A percentile compares a stretch with the other conserved stretches of the same genome.
Evolutionary conservation across 2,113 vertebrate species (phyloP).

Genomic region (Columbina picui): DNA sequence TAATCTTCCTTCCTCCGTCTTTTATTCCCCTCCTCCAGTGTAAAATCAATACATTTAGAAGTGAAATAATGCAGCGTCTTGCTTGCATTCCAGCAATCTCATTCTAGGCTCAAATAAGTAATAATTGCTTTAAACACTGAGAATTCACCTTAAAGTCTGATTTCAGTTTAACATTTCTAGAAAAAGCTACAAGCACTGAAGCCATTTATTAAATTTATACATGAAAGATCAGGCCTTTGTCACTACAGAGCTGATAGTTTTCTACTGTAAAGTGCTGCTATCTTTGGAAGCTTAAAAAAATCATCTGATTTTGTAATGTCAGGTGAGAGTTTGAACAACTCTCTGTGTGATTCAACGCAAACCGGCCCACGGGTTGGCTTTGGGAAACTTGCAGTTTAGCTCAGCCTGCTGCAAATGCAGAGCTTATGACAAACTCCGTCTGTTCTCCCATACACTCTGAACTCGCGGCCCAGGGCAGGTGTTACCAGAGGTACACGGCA

Average conservation of each 20-base stretch:
- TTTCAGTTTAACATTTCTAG: constrained; percentile 4
- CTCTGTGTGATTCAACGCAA: background rate
- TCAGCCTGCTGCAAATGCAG: background rate
- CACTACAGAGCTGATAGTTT: background rate
- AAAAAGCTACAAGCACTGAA: background rate
- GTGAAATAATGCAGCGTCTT: constrained; percentile 24
- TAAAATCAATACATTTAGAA: constrained; percentile 54
- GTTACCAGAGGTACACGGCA: background rate
- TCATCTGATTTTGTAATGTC: background rate
- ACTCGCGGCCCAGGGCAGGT: background rate
- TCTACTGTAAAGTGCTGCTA: background rate
- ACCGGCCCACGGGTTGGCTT: background rate
- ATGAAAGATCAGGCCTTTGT: background rate
- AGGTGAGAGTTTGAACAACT: background rate
- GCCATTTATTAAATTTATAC: background rate
- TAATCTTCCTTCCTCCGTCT: constrained; percentile 50
- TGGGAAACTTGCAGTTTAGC: background rate
- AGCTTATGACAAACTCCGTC: background rate
- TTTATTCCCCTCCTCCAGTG: background rate
- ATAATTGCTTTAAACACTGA: constrained; percentile 11
- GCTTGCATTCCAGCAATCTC: background rate
- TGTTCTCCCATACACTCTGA: background rate
- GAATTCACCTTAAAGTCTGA: constrained; percentile 2
- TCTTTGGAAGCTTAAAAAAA: background rate
- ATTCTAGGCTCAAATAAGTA: constrained; percentile 17